These are phyloP conservation scores for Coturnix japonica DNA, from an alignment of 2,113 vertebrate genomes.

Conservation along the genomic window DNA sequence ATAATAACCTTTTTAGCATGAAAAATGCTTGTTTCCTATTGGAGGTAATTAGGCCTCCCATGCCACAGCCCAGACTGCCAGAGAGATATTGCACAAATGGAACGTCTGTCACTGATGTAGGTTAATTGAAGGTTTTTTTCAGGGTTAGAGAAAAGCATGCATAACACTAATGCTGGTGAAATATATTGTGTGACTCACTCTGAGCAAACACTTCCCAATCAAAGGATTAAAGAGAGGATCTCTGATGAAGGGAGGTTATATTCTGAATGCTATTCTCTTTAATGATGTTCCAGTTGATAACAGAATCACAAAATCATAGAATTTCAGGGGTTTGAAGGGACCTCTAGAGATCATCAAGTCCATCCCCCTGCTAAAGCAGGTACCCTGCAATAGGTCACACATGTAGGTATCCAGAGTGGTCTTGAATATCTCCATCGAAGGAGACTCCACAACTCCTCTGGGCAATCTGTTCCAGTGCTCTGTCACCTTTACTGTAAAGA, in stretches of 20 bases:
- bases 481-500: too few relatives aligned
- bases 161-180: neutral
- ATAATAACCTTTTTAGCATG: neutral
- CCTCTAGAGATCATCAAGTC: too few relatives aligned
- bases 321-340: too few relatives aligned
- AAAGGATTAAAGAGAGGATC: neutral
- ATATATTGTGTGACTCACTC: neutral
- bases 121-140: conserved; percentile 10
- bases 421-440: too few relatives aligned
- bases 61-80: neutral
- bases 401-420: too few relatives aligned
- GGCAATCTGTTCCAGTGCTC: too few relatives aligned
- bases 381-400: too few relatives aligned
- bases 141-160: neutral
- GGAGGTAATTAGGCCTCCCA: neutral
- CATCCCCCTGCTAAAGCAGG: too few relatives aligned
- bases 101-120: neutral
- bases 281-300: neutral
- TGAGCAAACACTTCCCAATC: neutral
- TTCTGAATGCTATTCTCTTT: neutral
- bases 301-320: too few relatives aligned
- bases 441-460: too few relatives aligned
- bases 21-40: neutral
- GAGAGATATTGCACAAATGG: neutral
- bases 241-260: neutral